Evolutionary conservation across 2,797 vertebrate genomes (phyloP).

Genomic region (Phoebastria nigripes): DNA sequence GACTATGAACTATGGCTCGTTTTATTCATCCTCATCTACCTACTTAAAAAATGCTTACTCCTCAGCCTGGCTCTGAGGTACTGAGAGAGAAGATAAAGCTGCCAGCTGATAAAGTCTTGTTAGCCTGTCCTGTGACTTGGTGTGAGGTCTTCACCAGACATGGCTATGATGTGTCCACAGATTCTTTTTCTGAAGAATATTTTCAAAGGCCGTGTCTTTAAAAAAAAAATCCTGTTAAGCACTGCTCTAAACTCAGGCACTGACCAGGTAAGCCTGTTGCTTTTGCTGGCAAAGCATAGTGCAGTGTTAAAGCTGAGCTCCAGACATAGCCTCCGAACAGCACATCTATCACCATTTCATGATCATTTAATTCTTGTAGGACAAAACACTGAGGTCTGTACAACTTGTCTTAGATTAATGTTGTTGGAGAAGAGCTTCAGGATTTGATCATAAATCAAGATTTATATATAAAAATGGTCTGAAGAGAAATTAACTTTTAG

Average conservation of each 20-base stretch:
- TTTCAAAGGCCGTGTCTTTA: not conserved
- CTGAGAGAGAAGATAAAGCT: not conserved
- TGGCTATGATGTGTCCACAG: not conserved
- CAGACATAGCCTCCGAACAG: not conserved
- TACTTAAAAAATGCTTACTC: not conserved
- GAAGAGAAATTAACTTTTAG: not conserved
- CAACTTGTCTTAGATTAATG: fast-evolving
- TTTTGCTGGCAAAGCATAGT: not conserved
- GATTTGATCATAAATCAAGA: not conserved
- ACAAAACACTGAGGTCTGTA: not conserved
- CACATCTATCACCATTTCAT: fast-evolving
- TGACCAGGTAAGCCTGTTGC: not conserved
- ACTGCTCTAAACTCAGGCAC: not conserved
- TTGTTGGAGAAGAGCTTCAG: not conserved
- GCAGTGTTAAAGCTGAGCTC: not conserved
- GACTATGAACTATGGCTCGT: not conserved
- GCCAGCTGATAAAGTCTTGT: not conserved
- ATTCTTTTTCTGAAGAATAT: not conserved
- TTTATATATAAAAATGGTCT: not conserved
- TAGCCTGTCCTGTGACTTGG: not conserved
- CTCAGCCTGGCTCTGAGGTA: not conserved
- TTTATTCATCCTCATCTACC: not conserved
- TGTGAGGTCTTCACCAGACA: not conserved
- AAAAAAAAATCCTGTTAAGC: not conserved
- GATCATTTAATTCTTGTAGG: not conserved